Base-by-base conservation (phyloP, 2,797 vertebrate genomes). In the Neosalanx taihuensis region DNA sequence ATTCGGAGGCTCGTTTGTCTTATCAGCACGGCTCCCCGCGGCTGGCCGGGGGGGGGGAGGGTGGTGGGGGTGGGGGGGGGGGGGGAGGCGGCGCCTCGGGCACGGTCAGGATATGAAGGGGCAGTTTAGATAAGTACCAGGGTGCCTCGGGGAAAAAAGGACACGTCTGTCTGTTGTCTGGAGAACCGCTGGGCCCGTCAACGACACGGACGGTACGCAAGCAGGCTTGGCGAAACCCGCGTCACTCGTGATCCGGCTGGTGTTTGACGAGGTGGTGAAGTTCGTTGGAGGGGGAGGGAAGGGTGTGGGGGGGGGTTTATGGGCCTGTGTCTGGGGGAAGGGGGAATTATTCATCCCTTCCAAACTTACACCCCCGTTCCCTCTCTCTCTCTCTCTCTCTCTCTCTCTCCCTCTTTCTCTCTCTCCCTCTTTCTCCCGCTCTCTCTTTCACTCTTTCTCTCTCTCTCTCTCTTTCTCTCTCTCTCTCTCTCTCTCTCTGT, bases 91-190 rank as follows among this genome's bases (percentile, higher is more conserved):
- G 30, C 15, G 31, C 61, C 31, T 26, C 4, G 29, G 61, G 20
- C 61, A 31, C 10, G 4, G 64, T 41, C 64, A 65, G 64, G 64
- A 65, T 65, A 65, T 65, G 37, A 65, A 41, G 46, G 46, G 64
- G 46, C 37, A 20, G 64, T 41, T 6, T 20, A 41, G 33, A 65
- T 65, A 20, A 26, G 63, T 64, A 20, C 35, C 15, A 15, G 29
- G 59, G 59, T 26, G 9, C 23, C 59, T 41, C 63, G 18, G 29
- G 30, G 15, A 15, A 30, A 0, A 65, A 20, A 65, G 41, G 63
- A 41, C 37, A 9, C 5, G 35, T 23, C 30, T 5, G 41, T 46
- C 12, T 46, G 41, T 46, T 46, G 41, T 46, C 37, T 46, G 23
- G 63, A 3, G 20, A 23, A 65, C 46, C 33, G 35, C 51, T 56